phyloP scores from a whole-genome alignment of 2,113 vertebrate genomes.

The Stercorarius parasiticus region DNA sequence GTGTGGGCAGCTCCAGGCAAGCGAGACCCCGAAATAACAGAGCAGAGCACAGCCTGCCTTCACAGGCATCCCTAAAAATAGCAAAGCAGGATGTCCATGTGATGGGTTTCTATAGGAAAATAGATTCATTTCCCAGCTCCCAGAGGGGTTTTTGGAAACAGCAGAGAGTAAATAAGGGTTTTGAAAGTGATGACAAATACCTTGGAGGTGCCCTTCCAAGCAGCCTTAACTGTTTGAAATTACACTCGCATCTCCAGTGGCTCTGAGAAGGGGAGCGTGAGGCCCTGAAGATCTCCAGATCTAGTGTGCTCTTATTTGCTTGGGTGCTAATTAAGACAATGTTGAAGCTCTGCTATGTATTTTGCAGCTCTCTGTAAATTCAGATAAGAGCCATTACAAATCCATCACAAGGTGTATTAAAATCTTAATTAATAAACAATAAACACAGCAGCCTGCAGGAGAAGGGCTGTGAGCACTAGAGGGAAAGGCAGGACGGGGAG shows the following conservation, averaged over 20 bases:
- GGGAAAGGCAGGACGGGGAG: neutral
- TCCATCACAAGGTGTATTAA: neutral
- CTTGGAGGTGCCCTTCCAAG: slow-evolving; percentile 1
- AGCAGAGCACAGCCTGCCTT: neutral
- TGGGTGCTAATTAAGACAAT: slow-evolving; percentile 13
- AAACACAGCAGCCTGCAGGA: neutral
- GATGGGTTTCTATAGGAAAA: neutral
- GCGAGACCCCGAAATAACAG: neutral
- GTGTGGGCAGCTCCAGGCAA: neutral
- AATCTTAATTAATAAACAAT: slow-evolving; percentile 6
- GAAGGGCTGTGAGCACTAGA: neutral
- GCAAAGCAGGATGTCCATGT: neutral
- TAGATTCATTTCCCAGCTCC: neutral
- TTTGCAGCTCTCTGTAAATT: neutral
- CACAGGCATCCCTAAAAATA: neutral
- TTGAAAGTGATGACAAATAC: neutral
- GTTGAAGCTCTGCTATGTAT: neutral
- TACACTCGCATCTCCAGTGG: neutral
- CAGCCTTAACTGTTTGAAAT: neutral
- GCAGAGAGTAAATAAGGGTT: neutral
- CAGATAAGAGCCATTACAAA: slow-evolving; percentile 34
- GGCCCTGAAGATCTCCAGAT: neutral
- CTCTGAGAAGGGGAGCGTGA: neutral
- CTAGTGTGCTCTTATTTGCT: neutral
- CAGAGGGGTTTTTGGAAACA: neutral